Evolutionary conservation across 2,113 vertebrate genomes (phyloP).

Genomic region (Sinosuthora webbiana): DNA sequence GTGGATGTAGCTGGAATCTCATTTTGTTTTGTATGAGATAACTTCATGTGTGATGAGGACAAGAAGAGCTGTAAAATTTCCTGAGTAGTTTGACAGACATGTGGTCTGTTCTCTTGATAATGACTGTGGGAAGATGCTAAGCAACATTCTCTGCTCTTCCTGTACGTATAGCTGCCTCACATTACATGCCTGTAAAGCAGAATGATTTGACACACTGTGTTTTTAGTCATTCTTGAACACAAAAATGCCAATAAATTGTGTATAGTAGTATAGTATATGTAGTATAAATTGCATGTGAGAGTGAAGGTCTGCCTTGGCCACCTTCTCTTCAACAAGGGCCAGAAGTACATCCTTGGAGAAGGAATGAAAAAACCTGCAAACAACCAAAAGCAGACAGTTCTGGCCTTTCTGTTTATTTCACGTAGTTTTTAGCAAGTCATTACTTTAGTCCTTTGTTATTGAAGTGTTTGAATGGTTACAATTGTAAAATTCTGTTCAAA

Average conservation of each 20-base stretch:
- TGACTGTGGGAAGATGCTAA: neutral
- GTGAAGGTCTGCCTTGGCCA: neutral
- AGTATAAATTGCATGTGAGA: neutral
- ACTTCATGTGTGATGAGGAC: neutral
- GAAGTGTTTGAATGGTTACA: neutral
- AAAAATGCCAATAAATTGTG: too few species aligned
- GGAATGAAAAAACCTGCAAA: neutral
- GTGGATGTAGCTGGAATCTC: neutral
- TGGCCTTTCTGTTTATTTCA: neutral
- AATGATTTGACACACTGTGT: neutral
- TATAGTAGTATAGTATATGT: too few species aligned
- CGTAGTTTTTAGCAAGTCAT: neutral
- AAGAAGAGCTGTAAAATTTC: neutral
- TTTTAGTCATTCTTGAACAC: neutral
- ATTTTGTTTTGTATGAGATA: neutral
- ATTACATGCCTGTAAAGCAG: neutral
- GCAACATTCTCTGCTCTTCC: neutral
- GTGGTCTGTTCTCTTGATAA: neutral
- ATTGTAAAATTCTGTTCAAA: slow-evolving; percentile 27
- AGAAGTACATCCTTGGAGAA: neutral
- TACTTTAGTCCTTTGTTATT: neutral
- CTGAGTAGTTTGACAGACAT: neutral
- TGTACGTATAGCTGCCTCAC: neutral
- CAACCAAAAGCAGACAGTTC: neutral
- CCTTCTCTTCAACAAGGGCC: neutral